These are phyloP conservation scores for Cottoperca gobio DNA, from an alignment of 2,797 vertebrate species.

Conservation along the genomic window DNA sequence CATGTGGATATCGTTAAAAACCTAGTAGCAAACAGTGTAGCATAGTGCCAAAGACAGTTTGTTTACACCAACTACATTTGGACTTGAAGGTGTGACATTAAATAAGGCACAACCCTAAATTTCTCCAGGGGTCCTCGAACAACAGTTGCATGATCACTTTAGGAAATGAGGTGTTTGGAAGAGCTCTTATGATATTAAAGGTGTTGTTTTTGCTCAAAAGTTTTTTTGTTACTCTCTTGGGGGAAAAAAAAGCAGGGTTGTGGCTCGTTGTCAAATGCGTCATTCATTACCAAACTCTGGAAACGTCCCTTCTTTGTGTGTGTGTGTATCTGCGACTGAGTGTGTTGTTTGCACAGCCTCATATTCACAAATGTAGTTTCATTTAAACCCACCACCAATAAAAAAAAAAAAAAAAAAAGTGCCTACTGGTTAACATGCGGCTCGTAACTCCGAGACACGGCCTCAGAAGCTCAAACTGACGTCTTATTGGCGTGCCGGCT, in stretches of 20 bases:
- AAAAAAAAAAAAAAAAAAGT: too few species aligned
- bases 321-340: slow-evolving; percentile 30
- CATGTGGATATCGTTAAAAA: slow-evolving; percentile 54
- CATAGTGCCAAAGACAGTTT: slow-evolving; percentile 29
- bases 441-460: slow-evolving; percentile 72
- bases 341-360: slow-evolving; percentile 65
- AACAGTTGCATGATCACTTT: slow-evolving; percentile 47
- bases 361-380: slow-evolving; percentile 81
- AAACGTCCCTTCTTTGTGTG: slow-evolving; percentile 51
- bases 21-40: slow-evolving; percentile 26
- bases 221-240: slow-evolving; percentile 46
- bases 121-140: slow-evolving; percentile 3
- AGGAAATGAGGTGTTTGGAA: slow-evolving; percentile 53
- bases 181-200: slow-evolving; percentile 51
- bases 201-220: slow-evolving; percentile 55
- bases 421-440: slow-evolving; percentile 74
- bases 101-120: slow-evolving; percentile 29
- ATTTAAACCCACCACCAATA: slow-evolving; percentile 80
- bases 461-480: slow-evolving; percentile 74
- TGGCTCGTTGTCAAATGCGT: slow-evolving; percentile 66
- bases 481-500: slow-evolving; percentile 54
- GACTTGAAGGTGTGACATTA: slow-evolving; percentile 33
- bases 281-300: slow-evolving; percentile 68
- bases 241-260: slow-evolving; percentile 27
- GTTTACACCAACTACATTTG: slow-evolving; percentile 40